Conservation (phyloP, 1,140 invertebrate species). For the Drosophila elegans region DNA sequence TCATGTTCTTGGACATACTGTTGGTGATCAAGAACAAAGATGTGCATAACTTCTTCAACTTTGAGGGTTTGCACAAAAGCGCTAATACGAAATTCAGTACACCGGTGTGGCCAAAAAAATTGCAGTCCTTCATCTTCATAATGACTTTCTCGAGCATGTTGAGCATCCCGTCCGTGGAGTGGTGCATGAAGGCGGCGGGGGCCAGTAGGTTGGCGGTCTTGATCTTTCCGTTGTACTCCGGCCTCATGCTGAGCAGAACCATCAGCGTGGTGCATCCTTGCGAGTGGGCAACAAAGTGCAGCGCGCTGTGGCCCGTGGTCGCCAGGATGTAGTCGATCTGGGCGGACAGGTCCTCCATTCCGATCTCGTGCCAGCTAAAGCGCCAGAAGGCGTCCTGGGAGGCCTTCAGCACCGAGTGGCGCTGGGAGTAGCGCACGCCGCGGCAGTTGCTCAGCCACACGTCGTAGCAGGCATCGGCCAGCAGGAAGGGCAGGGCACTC, state of each 20-base stretch:
- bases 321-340: constrained; percentile 86
- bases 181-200: constrained; percentile 84
- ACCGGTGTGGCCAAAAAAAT: neutral
- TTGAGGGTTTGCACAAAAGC: neutral
- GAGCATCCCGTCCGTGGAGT: neutral
- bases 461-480: constrained; percentile 89
- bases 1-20: neutral
- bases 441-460: constrained; percentile 90
- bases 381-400: constrained; percentile 76
- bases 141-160: neutral
- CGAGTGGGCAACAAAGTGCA: constrained; percentile 85
- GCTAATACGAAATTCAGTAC: neutral
- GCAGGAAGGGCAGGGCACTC: constrained; percentile 85
- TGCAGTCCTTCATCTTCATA: neutral
- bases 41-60: neutral
- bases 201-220: constrained; percentile 87
- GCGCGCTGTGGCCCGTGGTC: constrained; percentile 56
- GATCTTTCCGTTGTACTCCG: constrained; percentile 88
- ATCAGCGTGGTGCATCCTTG: constrained; percentile 87
- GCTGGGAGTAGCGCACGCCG: constrained; percentile 88
- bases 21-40: neutral
- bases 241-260: constrained; percentile 87
- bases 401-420: constrained; percentile 85
- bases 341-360: constrained; percentile 88
- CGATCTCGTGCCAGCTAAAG: constrained; percentile 89